Base-by-base conservation (phyloP, 64 coral and sea anemone species). In the Montipora sp. region DNA sequence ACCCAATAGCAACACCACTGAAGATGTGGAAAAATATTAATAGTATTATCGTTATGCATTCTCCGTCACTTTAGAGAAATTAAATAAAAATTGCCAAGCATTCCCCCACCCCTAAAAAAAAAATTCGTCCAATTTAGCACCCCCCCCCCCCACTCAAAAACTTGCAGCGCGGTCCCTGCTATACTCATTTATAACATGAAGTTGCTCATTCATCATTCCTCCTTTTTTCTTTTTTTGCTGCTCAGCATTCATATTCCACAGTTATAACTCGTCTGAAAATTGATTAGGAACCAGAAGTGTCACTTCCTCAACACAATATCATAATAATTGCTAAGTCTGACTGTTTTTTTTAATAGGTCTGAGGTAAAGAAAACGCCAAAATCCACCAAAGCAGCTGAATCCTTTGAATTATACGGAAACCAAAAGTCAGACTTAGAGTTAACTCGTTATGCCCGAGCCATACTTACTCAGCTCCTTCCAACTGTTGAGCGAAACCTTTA, bases 391-490 rank as follows among this genome's bases (percentile, higher is more conserved):
- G 77, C 75, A 19, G 60, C 12, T 48, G 91, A 92, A 47, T 67
- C 47, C 11, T 87, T 87, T 77, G 65, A 87, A 46, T 3, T 92
- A 45, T 77, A 92, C 59, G 91, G 91, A 75, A 59, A 87, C 44
- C 44, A 22, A 19, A 9, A 58, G 60, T 7, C 43, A 8, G 80
- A 92, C 14, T 55, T 0, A 61, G 73, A 87, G 80, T 71, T 87
- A 11, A 75, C 58, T 79, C 91, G 91, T 4, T 78, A 79, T 49
- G 18, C 72, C 15, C 73, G 13, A 9, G 91, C 66, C 9, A 55
- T 92, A 6, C 74, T 92, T 21, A 21, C 71, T 8, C 91, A 92
- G 47, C 82, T 92, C 5, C 82, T 92, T 2, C 91, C 91, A 68
- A 51, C 73, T 69, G 76, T 90, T 20, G n/a, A 80, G n/a, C 78